Base-by-base conservation (phyloP, 2,113 vertebrate species). In the Chionis minor region DNA sequence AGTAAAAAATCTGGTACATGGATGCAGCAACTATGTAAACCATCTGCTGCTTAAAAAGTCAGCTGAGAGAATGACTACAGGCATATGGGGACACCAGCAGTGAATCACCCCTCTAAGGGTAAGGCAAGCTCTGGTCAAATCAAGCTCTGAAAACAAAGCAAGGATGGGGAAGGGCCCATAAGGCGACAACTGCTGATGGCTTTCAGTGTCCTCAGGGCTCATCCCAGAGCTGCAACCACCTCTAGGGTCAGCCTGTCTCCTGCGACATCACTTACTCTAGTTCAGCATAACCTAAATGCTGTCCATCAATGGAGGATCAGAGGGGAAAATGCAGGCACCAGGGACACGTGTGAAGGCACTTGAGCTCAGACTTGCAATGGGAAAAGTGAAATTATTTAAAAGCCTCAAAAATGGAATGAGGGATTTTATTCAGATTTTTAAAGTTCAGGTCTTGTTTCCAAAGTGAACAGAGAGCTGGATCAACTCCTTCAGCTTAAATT, bases 21-120 rank as follows among this genome's bases (percentile, higher is more conserved):
- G 83, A 84, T 81, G 61, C 33, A 45, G 42, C 49, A 92, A 74
- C 65, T 79, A 89, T 69, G 80, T n/a, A 92, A 97, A 95, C 92
- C 95, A 97, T 94, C 97, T 95, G 96, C 92, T 92, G 58, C 2
- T 32, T 85, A 91, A 88, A 83, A 85, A 94, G 69, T 94, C 91
- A 92, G 56, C 65, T 94, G 83, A 81, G 69, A 89, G 56, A 95
- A 95, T 45, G 73, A 44, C 83, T 77, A 45, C 30, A 77, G 91
- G 65, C 94, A 92, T 94, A 94, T 85, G 92, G 80, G 77, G 52
- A 94, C 75, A 91, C 49, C 52, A 92, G 72, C 59, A 87, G 40
- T 81, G 52, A 95, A 72, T 81, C 88, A 86, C 33, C 35, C 47
- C 28, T 84, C 72, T 44, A 59, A 81, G 40, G 30, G 27, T 55